A percentile compares a stretch with the other conserved stretches of the same genome.
Evolutionary conservation across 2,113 vertebrate genomes (phyloP).

Genomic region (Forbesichthys agassizii): DNA sequence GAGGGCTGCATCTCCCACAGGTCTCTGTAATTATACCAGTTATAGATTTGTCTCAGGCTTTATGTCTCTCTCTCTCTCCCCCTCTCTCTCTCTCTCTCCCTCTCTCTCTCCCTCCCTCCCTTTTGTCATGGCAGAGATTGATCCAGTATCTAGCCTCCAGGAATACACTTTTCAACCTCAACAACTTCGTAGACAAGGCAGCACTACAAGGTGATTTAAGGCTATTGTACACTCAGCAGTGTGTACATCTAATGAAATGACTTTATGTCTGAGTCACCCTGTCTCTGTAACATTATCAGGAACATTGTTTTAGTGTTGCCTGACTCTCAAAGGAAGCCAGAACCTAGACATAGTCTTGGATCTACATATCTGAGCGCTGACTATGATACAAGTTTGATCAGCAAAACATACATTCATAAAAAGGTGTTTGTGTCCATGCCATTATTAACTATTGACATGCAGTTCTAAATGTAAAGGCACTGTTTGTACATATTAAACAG

Average conservation of each 20-base stretch:
- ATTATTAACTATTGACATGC: background rate
- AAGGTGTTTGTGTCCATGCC: background rate
- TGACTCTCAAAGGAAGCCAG: conserved; percentile 1
- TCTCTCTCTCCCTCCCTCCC: background rate
- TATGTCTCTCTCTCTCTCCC: background rate
- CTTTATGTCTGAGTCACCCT: conserved; percentile 45
- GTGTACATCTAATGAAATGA: conserved; percentile 52
- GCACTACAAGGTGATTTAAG: conserved; percentile 85
- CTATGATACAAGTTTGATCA: conserved; percentile 20
- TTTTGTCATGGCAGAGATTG: conserved; percentile 79
- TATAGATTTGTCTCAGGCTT: background rate
- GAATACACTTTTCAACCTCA: conserved; percentile 91
- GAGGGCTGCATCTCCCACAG: too few species aligned
- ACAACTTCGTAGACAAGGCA: conserved; percentile 93
- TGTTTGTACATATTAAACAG: too few species aligned
- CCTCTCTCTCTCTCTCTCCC: background rate
- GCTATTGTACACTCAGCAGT: conserved; percentile 60
- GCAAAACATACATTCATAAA: background rate
- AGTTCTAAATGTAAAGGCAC: background rate
- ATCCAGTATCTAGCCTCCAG: conserved; percentile 92
- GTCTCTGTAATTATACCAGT: too few species aligned
- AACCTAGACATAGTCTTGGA: conserved; percentile 16
- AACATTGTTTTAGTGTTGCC: conserved; percentile 31
- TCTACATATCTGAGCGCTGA: conserved; percentile 22
- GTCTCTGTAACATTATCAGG: conserved; percentile 42